A percentile compares a stretch with the other conserved stretches of the same genome.
Evolutionary conservation across 2,113 vertebrate species (phyloP).

Genomic region (Embiotoca jacksoni): DNA sequence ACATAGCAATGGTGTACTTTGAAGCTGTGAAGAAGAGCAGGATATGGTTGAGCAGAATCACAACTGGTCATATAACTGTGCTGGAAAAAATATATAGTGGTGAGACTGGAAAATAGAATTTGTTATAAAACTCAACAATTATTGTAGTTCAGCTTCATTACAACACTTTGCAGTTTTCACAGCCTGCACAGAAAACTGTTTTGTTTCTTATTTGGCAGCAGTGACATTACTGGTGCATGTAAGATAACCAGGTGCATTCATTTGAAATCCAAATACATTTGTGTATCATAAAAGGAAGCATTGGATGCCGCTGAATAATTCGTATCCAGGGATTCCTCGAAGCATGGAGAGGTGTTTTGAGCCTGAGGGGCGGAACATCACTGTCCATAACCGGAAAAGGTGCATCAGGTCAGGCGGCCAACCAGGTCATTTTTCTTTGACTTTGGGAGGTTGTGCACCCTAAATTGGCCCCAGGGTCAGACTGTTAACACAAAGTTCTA

Average conservation of each 20-base stretch:
- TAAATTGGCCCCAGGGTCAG: too few species aligned
- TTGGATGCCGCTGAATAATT: neutral
- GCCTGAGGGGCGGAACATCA: too few species aligned
- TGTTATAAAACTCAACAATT: too few species aligned
- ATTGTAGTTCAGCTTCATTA: neutral
- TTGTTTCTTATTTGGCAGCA: neutral
- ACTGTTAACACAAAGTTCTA: too few species aligned
- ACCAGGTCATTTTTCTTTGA: too few species aligned
- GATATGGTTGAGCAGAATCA: neutral
- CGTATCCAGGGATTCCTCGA: neutral
- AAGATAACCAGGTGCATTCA: neutral
- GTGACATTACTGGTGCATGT: neutral
- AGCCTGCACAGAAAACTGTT: neutral
- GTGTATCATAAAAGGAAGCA: neutral
- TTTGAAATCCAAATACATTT: neutral
- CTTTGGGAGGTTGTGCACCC: too few species aligned
- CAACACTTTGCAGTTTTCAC: neutral
- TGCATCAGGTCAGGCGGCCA: neutral
- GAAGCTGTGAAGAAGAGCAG: conserved; percentile 1
- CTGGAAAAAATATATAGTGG: neutral
- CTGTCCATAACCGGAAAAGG: too few species aligned
- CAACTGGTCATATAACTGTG: neutral
- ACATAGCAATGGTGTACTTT: neutral
- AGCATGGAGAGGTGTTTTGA: too few species aligned
- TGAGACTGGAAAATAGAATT: neutral